These are phyloP conservation scores for Anthopleura sola DNA, from an alignment of 64 coral and sea anemone genomes.

Conservation along the genomic window DNA sequence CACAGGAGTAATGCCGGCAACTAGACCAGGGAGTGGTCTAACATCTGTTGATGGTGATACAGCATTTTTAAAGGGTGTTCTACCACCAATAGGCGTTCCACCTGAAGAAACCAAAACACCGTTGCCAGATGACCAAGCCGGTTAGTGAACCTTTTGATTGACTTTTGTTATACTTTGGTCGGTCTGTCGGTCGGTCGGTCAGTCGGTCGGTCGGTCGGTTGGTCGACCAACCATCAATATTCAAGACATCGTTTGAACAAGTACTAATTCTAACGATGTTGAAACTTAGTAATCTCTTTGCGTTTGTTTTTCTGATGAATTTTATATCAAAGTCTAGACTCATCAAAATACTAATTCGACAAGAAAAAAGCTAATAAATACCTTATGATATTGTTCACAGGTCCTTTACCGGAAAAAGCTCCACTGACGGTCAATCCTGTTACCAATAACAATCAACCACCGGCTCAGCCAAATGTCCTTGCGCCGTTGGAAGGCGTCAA, in stretches of 20 bases:
- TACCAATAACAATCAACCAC: background rate
- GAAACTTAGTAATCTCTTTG: no score
- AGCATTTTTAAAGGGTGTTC: background rate
- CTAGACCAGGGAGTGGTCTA: background rate
- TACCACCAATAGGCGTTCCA: background rate
- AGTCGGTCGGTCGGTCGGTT: no score
- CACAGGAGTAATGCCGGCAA: background rate
- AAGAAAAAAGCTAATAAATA: no score
- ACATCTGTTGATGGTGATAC: background rate
- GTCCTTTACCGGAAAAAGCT: slow-evolving; percentile 76
- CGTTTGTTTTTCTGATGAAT: no score
- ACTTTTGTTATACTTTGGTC: no score
- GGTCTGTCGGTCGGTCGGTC: background rate
- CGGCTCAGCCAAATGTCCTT: background rate
- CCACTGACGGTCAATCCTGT: slow-evolving; percentile 34
- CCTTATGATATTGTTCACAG: background rate
- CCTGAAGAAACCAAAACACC: background rate
- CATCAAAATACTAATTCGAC: no score
- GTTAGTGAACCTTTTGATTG: slow-evolving; percentile 3
- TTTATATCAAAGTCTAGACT: no score
- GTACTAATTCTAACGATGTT: no score
- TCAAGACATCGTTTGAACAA: no score
- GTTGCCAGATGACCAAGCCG: slow-evolving; percentile 50
- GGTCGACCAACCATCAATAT: background rate
- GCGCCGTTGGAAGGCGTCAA: slow-evolving; percentile 4